Evolutionary conservation across 2,113 vertebrate genomes (phyloP), one percentile per base, ranked within the genome.

Genomic region (Toxostoma redivivum): DNA sequence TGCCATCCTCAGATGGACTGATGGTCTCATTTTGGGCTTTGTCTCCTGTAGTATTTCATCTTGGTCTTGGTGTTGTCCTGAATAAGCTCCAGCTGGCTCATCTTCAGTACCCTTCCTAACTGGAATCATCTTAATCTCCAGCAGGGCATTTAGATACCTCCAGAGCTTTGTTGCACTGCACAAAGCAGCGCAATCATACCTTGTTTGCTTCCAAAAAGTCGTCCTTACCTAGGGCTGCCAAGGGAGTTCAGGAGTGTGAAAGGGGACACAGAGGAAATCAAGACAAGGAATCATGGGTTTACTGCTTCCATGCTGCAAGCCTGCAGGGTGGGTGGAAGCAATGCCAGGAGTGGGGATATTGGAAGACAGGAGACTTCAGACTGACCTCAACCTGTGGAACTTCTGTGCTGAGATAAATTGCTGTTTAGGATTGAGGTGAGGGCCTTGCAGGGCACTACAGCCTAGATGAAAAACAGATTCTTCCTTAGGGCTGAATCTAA

Each of bases 341-440:
- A 10, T 7, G 20, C 21, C 31, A 54, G 22, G 12, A 83, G 23
- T 5, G 5, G 5, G 9, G 13, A 42, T 15, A 12, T 2, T 27
- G 21, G 51, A 67, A 42, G 3, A 35, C 6, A 42, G 28, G 25
- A 76, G 86, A 67, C 8, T 15, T 14, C 3, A 11, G 44, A 20
- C 19, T 40, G 23, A 48, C 22, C 3, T 79, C 23, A 74, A 37
- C 31, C n/a, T 67, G 24, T 37, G 56, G 56, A 91, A 44, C 15
- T 84, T 78, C 5, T 1, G 1, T 12, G 64, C 22, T 60, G 56
- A 51, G 30, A 2, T 45, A 44, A 78, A 13, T 5, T 56, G 5
- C 3, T 23, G 3, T 35, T 86, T 14, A 35, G 25, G 23, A 54
- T 42, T 0, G 0, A 86, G 30, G 5, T 30, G 35, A 51, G 48